These are phyloP conservation scores for Bos javanicus DNA, from an alignment of 2,113 vertebrate genomes.

Conservation along the genomic window DNA sequence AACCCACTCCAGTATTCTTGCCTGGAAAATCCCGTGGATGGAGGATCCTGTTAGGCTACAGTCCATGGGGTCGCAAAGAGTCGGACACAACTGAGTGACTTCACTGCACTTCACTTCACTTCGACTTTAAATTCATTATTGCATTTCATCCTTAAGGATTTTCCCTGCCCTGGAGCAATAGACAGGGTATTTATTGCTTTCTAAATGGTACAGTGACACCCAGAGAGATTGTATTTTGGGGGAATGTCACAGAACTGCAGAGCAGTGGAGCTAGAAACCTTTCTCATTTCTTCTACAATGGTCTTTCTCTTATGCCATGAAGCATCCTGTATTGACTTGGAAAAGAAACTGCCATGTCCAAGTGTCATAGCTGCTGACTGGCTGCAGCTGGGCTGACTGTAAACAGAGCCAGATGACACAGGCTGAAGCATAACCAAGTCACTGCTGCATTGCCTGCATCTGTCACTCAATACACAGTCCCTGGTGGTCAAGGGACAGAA, in stretches of 20 bases:
- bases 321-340: not conserved
- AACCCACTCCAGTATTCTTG: too few relatives aligned
- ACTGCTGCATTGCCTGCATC: not conserved
- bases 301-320: not conserved
- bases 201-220: not conserved
- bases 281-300: not conserved
- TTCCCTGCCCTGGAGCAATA: not conserved
- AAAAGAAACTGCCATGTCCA: not conserved
- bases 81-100: too few relatives aligned
- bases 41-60: too few relatives aligned
- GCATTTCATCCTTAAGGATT: not conserved
- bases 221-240: not conserved
- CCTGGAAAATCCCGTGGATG: too few relatives aligned
- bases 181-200: not conserved
- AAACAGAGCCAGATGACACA: not conserved
- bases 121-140: not conserved
- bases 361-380: not conserved
- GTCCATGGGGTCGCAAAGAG: too few relatives aligned
- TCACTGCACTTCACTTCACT: too few relatives aligned
- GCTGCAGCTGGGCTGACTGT: not conserved
- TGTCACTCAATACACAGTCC: slow-evolving; percentile 5
- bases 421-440: not conserved
- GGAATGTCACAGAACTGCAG: not conserved
- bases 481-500: not conserved
- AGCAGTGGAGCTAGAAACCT: not conserved